Conservation (phyloP, 2,797 vertebrate species). For the Dicrostonyx torquatus region DNA sequence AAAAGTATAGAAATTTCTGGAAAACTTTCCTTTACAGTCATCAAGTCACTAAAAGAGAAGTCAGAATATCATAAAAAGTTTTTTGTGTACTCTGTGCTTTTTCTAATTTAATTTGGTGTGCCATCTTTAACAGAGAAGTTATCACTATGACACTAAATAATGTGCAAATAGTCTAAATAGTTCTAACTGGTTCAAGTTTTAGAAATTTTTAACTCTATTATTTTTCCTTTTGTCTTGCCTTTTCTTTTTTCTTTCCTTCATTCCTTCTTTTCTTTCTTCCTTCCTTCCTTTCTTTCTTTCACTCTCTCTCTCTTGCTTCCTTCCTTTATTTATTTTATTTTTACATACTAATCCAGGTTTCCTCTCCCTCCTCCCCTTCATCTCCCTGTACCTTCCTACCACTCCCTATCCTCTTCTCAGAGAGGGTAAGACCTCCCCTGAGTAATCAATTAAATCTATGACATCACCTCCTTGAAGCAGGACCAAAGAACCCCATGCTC, state of each 20-base stretch:
- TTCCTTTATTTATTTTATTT: too few relatives aligned
- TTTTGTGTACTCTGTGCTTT: neutral
- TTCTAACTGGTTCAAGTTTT: neutral
- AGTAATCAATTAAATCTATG: too few relatives aligned
- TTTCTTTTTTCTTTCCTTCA: neutral
- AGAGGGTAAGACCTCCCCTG: too few relatives aligned
- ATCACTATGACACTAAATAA: neutral
- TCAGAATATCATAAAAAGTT: neutral
- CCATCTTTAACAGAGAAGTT: conserved; percentile 8
- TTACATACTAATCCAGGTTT: too few relatives aligned
- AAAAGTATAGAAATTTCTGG: neutral
- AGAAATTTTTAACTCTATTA: neutral
- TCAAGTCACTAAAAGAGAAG: neutral
- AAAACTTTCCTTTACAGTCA: conserved; percentile 1
- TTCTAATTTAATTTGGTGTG: neutral
- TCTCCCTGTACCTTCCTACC: too few relatives aligned
- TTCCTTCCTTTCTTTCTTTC: too few relatives aligned
- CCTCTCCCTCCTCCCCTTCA: too few relatives aligned
- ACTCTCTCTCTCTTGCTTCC: too few relatives aligned
- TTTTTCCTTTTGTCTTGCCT: neutral
- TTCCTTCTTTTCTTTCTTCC: too few relatives aligned
- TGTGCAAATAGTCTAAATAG: neutral
- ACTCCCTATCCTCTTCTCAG: too few relatives aligned
- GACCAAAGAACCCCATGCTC: too few relatives aligned
- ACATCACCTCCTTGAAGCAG: too few relatives aligned